Base-by-base conservation (phyloP, 92 coral and sea anemone genomes). In the Muricea muricata region DNA sequence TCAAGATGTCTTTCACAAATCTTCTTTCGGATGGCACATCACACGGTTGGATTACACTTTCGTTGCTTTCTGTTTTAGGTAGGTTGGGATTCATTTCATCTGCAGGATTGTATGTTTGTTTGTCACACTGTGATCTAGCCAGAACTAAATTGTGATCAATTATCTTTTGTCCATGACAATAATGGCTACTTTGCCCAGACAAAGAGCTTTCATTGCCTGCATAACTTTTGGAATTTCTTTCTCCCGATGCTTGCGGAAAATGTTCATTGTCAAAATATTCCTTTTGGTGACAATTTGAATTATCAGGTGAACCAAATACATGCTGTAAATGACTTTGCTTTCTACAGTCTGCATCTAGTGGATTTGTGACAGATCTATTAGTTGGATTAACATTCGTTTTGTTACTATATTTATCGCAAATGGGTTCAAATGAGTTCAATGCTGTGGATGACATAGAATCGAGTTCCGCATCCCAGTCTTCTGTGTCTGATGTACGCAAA, bases 381-480 rank as follows among this genome's bases (percentile, higher is more conserved):
- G 14, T 45, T 45, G 4, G 50, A 6, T 3, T 6, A 45, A 2
- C 14, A 45, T n/a, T n/a, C n/a, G n/a, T n/a, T n/a, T n/a, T n/a
- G n/a, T n/a, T n/a, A n/a, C n/a, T n/a, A n/a, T n/a, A n/a, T n/a
- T n/a, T n/a, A 28, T 63, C 35, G 18, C 35, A 28, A 7, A 28
- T n/a, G 70, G 18, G 65, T 28, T 45, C 57, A n/a, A 35, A 48
- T 0, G 32, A 34, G 25, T 31, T 17, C 9, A 37, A 48, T 29
- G 65, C 50, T 35, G 29, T 30, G 24, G 52, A 71, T 17, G 24
- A 24, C 61, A 42, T 70, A 31, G 80, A 75, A 26, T 63, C 70
- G 52, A 75, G 29, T 75, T 75, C 80, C 32, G 47, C 23, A 54
- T 50, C 65, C 80, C 80, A 75, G 50, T 75, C 80, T n/a, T 75